phyloP scores from a whole-genome alignment of 2,888 invertebrate genomes.

The Leptopterna dolabrata region DNA sequence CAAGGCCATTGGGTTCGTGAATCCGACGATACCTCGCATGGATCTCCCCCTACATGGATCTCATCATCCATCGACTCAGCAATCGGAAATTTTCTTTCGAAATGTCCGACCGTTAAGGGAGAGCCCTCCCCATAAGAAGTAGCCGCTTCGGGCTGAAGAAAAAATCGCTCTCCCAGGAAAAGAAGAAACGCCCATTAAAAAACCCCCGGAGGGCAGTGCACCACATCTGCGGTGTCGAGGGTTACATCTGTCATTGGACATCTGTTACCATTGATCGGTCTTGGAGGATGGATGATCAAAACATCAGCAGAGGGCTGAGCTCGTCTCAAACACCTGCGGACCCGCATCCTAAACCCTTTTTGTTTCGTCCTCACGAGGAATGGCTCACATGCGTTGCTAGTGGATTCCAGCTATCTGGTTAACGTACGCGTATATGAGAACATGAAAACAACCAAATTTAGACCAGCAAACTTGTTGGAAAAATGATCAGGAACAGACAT shows the following conservation, averaged over 20 bases:
- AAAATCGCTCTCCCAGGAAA: background rate
- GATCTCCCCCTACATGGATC: background rate
- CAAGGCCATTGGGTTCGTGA: background rate
- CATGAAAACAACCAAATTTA: too few species aligned
- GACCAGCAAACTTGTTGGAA: too few species aligned
- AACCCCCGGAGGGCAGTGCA: background rate
- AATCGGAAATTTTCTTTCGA: constrained; percentile 1
- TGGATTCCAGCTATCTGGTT: background rate
- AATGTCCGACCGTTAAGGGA: background rate
- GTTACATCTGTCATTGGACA: constrained; percentile 16
- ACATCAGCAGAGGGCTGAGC: constrained; percentile 1
- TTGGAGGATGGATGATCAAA: background rate
- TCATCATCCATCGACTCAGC: background rate
- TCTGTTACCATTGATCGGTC: constrained; percentile 6
- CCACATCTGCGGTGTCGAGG: background rate
- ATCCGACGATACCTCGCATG: background rate
- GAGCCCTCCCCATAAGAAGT: background rate
- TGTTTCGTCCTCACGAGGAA: background rate
- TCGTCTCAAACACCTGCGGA: constrained; percentile 11
- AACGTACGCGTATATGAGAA: too few species aligned
- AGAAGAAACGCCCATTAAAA: background rate
- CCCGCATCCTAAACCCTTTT: constrained; percentile 2
- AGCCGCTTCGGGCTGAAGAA: background rate
- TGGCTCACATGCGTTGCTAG: background rate
- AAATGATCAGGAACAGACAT: too few species aligned